These are phyloP conservation scores for Thaleichthys pacificus DNA, from an alignment of 2,797 vertebrate genomes.

Conservation along the genomic window DNA sequence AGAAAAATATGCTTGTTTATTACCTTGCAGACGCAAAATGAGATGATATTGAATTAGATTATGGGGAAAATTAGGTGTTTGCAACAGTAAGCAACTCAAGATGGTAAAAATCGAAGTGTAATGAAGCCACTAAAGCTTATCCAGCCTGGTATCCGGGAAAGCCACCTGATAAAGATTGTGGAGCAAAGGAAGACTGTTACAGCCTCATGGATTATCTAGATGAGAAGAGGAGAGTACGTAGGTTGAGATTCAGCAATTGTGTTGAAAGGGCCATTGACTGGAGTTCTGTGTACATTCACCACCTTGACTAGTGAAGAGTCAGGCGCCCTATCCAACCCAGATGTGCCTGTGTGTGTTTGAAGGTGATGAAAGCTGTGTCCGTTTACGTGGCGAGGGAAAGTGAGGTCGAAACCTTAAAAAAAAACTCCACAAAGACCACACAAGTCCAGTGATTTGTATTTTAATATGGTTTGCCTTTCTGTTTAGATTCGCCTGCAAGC, in stretches of 20 bases:
- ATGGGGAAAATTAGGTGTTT: slow-evolving; percentile 71
- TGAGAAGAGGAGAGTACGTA: neutral
- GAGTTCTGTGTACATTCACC: slow-evolving; percentile 21
- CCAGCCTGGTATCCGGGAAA: slow-evolving; percentile 41
- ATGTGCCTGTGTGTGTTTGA: neutral
- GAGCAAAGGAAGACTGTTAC: slow-evolving; percentile 56
- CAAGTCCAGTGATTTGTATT: neutral
- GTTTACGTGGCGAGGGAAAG: no score
- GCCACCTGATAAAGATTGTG: slow-evolving; percentile 54
- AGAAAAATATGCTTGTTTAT: slow-evolving; percentile 60
- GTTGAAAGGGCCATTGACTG: slow-evolving; percentile 48
- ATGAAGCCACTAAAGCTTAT: slow-evolving; percentile 63
- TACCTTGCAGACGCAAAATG: slow-evolving; percentile 65
- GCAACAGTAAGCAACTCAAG: slow-evolving; percentile 50
- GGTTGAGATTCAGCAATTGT: slow-evolving; percentile 32
- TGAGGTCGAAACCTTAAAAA: neutral
- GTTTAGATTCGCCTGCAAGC: slow-evolving; percentile 25
- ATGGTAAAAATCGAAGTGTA: slow-evolving; percentile 69
- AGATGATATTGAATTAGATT: slow-evolving; percentile 76
- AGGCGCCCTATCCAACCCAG: neutral
- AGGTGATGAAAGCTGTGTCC: neutral
- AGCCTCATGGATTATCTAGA: slow-evolving; percentile 35
- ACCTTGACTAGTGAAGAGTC: neutral
- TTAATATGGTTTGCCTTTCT: slow-evolving; percentile 45
- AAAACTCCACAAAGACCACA: slow-evolving; percentile 13